These are phyloP conservation scores for Lynx canadensis DNA, from an alignment of 2,113 vertebrate genomes.

Conservation along the genomic window DNA sequence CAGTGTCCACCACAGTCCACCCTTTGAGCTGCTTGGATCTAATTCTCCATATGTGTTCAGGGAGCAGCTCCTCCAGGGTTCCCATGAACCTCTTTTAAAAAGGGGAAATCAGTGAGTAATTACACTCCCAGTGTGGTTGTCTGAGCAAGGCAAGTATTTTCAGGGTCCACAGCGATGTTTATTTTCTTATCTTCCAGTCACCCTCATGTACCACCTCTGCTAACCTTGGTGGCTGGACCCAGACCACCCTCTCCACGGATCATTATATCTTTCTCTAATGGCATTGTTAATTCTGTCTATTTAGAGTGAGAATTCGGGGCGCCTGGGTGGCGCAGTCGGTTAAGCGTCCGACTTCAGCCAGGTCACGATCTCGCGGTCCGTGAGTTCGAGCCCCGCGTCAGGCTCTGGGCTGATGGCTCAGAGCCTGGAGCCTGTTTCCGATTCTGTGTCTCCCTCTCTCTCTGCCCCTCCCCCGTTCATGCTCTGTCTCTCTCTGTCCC, in stretches of 20 bases:
- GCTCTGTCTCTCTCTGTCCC: too few species aligned
- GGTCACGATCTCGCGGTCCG: too few species aligned
- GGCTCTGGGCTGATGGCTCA: too few species aligned
- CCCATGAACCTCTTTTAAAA: background rate
- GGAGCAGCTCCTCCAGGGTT: background rate
- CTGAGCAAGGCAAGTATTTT: background rate
- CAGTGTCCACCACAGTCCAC: background rate
- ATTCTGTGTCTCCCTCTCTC: too few species aligned
- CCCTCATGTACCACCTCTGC: background rate
- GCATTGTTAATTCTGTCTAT: background rate
- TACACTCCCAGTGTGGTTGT: accelerated
- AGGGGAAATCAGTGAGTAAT: background rate
- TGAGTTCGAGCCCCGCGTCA: too few species aligned
- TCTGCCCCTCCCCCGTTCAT: too few species aligned
- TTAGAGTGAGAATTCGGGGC: background rate
- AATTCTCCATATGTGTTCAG: background rate
- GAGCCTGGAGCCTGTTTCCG: too few species aligned
- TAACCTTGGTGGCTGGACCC: background rate
- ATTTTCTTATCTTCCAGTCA: background rate
- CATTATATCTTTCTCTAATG: background rate
- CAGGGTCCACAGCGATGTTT: too few species aligned
- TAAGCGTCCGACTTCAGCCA: too few species aligned
- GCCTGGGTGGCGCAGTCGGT: too few species aligned
- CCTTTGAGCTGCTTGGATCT: background rate
- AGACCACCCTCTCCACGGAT: background rate